Evolutionary conservation across 2,888 invertebrate genomes (phyloP).

Genomic region (Hemicrepidius hirtus): DNA sequence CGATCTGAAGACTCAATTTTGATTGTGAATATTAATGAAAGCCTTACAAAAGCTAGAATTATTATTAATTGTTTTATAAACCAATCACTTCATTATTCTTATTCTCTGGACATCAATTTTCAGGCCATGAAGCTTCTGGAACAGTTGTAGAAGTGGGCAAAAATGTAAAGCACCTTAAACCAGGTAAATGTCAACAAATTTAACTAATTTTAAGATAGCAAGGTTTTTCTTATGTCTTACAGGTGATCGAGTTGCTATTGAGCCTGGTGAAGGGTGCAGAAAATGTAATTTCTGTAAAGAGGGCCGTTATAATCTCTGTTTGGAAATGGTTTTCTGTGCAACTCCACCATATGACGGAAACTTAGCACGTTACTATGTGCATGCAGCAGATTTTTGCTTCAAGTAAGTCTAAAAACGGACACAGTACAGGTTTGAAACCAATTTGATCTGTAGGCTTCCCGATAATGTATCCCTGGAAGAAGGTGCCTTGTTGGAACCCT

Average conservation of each 20-base stretch:
- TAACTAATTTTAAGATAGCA: neutral
- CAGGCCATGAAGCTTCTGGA: slow-evolving; percentile 95
- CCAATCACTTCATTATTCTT: too few species aligned
- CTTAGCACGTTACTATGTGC: slow-evolving; percentile 89
- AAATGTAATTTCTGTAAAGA: slow-evolving; percentile 89
- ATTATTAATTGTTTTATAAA: too few species aligned
- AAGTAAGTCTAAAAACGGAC: too few species aligned
- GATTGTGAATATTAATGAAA: too few species aligned
- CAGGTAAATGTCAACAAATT: slow-evolving; percentile 69
- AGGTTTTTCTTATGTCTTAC: neutral
- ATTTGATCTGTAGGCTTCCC: slow-evolving; percentile 81
- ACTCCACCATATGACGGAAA: slow-evolving; percentile 96
- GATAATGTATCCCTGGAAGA: slow-evolving; percentile 93
- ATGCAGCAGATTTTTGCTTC: slow-evolving; percentile 92
- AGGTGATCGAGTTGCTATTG: slow-evolving; percentile 95
- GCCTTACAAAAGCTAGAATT: too few species aligned
- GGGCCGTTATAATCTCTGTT: slow-evolving; percentile 94
- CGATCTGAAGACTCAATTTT: too few species aligned
- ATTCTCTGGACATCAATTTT: slow-evolving; percentile 73
- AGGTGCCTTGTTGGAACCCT: slow-evolving; percentile 94
- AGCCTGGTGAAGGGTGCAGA: slow-evolving; percentile 94
- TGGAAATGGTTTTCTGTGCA: slow-evolving; percentile 91
- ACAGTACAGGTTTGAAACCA: too few species aligned
- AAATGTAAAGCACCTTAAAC: slow-evolving; percentile 80
- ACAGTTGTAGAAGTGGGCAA: slow-evolving; percentile 84